A percentile compares a stretch with the other conserved stretches of the same genome.
Evolutionary conservation across 2,113 vertebrate species (phyloP).

Genomic region (Merops nubicus): DNA sequence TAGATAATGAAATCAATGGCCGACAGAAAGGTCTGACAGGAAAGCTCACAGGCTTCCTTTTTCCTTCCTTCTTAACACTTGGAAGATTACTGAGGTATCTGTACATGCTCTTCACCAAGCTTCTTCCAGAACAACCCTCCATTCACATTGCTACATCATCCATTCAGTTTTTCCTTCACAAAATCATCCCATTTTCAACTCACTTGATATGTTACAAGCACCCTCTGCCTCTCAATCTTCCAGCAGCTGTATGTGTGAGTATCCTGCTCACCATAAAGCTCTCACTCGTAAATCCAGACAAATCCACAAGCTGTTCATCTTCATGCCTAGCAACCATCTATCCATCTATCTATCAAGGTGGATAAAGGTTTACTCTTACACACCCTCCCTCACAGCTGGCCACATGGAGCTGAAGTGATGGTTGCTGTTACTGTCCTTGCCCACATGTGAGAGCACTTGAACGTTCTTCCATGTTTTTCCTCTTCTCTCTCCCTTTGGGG

Average conservation of each 20-base stretch:
- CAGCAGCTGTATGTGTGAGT: not conserved
- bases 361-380: not conserved
- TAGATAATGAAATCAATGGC: not conserved
- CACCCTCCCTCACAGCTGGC: not conserved
- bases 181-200: not conserved
- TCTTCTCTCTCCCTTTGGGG: not conserved
- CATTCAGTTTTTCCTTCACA: not conserved
- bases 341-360: fast-evolving
- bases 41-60: not conserved
- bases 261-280: not conserved
- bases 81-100: not conserved
- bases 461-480: not conserved
- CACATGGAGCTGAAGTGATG: too few species aligned
- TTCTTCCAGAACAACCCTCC: not conserved
- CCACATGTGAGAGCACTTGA: not conserved
- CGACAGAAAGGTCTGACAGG: not conserved
- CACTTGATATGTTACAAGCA: not conserved
- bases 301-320: not conserved
- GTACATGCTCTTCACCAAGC: not conserved
- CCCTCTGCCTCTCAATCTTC: not conserved
- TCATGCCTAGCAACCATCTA: not conserved
- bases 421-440: not conserved
- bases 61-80: not conserved
- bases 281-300: not conserved
- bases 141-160: not conserved